Percentiles rank a stretch among this genome's conserved stretches.
Conservation (phyloP, 2,113 vertebrate species). For the Apistogramma diplotaenia region DNA sequence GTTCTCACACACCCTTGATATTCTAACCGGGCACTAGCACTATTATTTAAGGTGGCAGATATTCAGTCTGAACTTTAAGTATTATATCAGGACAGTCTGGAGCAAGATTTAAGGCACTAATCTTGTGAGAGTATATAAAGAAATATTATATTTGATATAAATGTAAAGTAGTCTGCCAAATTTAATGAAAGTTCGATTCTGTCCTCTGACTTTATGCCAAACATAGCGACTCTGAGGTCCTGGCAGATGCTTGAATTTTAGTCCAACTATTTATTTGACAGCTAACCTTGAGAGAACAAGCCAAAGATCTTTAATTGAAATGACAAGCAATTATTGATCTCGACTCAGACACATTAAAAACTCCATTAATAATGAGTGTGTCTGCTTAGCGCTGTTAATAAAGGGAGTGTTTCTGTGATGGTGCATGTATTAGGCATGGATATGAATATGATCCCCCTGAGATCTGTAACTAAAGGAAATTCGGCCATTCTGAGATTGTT, state of each 20-base stretch:
- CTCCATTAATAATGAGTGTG: not conserved
- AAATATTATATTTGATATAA: not conserved
- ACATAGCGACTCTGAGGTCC: not conserved
- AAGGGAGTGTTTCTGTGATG: not conserved
- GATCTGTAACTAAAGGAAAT: not conserved
- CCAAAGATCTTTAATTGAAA: not conserved
- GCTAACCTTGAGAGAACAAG: constrained; percentile 2
- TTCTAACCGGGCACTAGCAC: not conserved
- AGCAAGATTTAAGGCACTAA: not conserved
- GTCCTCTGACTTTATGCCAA: not conserved
- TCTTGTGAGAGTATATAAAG: not conserved
- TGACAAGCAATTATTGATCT: not conserved
- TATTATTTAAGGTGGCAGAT: not conserved
- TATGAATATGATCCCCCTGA: not conserved
- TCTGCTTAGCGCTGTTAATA: not conserved
- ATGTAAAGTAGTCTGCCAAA: not conserved
- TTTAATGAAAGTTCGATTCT: not conserved
- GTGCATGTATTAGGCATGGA: not conserved
- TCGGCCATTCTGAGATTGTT: not conserved
- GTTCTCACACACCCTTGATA: not conserved
- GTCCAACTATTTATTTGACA: not conserved
- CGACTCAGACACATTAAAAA: not conserved
- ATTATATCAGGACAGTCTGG: not conserved
- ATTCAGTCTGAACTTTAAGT: not conserved
- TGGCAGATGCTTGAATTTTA: not conserved